Evolutionary conservation across 2,797 vertebrate genomes (phyloP), one percentile per base, ranked within the genome.

Genomic region (Hemitrygon akajei): DNA sequence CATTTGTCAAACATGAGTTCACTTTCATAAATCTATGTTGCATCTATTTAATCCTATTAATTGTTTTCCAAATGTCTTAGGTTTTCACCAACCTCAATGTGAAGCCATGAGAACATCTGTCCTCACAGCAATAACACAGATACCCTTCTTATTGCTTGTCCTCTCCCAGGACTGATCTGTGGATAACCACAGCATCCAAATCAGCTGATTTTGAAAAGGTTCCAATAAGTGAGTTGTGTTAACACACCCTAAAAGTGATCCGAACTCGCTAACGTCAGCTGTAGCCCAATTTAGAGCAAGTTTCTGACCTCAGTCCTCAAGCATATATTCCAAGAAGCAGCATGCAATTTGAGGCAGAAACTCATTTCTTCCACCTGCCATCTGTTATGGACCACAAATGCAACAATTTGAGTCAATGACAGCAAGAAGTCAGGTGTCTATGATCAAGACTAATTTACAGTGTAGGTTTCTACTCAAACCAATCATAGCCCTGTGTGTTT

Each of bases 361-460:
- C 16, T 58, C 16, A 66, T 87, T 87, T 18, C 27, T 22, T 60
- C 30, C 18, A 22, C 40, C 79, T 89, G n/a, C 37, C 34, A 89
- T 89, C 60, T 89, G 63, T 69, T 89, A 10, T 11, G 86, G 18
- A 37, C 16, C 86, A 40, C 34, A 34, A 69, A 69, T 66, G 84
- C 30, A 63, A 87, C 30, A 66, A 30, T 63, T 63, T 6, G n/a
- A 69, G 60, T 34, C n/a, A 89, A 89, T 89, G 7, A 69, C 18
- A 37, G n/a, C 63, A 69, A 63, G n/a, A 89, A 89, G 60, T 89
- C 86, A 69, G 86, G 86, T 89, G 60, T n/a, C 63, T 69, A n/a
- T 69, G 86, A 69, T 89, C 60, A 69, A 89, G 34, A 40, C 37
- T 89, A 69, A 69, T 89, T n/a, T 89, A 89, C 69, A 69, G 60